A percentile compares a stretch with the other conserved stretches of the same genome.
These are phyloP conservation scores for Coleophora deauratella DNA, from an alignment of 2,888 invertebrate species.

Conservation along the genomic window DNA sequence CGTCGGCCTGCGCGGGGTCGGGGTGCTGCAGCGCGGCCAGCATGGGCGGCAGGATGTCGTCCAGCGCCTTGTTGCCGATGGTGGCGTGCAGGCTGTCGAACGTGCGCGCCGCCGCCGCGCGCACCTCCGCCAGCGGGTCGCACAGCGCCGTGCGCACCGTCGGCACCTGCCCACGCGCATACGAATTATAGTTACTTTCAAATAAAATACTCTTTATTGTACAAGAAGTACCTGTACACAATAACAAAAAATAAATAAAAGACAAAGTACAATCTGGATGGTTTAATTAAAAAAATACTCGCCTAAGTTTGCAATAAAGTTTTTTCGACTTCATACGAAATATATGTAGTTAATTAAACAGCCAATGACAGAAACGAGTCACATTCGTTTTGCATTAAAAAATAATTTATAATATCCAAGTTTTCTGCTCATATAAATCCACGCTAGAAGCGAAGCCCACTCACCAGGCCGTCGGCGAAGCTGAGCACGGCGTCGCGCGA, in stretches of 20 bases:
- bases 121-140: constrained; percentile 93
- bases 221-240: background rate
- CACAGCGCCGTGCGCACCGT: constrained; percentile 96
- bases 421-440: no score
- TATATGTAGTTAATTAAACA: no score
- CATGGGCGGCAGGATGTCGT: constrained; percentile 96
- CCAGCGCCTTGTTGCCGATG: constrained; percentile 93
- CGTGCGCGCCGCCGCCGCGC: constrained; percentile 96
- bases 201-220: background rate
- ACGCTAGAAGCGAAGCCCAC: no score
- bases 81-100: constrained; percentile 97
- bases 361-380: no score
- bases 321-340: no score
- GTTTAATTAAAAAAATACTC: no score
- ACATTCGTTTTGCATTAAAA: no score
- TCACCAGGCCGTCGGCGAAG: constrained; percentile 57
- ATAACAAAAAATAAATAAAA: no score
- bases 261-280: no score
- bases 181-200: background rate
- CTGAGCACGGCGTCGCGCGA: constrained; percentile 95
- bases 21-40: constrained; percentile 83
- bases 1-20: constrained; percentile 86
- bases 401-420: no score
- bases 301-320: no score
- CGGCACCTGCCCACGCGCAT: no score